These are phyloP conservation scores for Sigmodon hispidus DNA, from an alignment of 2,113 vertebrate species.

Conservation along the genomic window DNA sequence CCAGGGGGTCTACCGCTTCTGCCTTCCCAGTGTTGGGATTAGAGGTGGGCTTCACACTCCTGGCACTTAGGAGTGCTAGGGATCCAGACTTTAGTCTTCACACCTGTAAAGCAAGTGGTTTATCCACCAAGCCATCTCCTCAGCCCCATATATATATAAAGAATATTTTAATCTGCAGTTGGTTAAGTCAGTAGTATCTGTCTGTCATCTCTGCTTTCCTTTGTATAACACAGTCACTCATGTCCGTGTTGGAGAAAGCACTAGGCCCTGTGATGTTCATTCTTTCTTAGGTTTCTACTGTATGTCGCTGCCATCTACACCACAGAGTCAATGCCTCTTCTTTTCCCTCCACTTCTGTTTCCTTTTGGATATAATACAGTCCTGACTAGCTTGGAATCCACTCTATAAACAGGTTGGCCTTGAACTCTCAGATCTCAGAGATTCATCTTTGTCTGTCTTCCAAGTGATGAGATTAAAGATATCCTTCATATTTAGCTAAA, in stretches of 20 bases:
- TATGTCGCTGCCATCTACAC: background rate
- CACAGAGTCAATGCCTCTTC: background rate
- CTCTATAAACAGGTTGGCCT: background rate
- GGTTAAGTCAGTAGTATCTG: background rate
- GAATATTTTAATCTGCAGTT: background rate
- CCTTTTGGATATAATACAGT: background rate
- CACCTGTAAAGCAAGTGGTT: background rate
- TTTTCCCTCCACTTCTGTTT: background rate
- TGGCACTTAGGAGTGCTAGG: background rate
- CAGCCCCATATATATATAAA: background rate
- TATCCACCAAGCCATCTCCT: background rate
- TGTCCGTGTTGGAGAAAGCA: background rate
- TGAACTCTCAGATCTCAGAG: background rate
- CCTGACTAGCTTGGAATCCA: background rate
- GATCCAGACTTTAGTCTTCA: background rate
- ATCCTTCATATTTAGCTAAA: background rate
- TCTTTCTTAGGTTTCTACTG: background rate
- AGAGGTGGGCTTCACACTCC: background rate
- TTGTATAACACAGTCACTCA: background rate
- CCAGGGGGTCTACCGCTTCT: background rate
- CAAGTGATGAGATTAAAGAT: background rate
- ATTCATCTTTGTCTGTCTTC: background rate
- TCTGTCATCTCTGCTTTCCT: background rate
- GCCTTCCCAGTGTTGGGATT: background rate
- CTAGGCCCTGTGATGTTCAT: background rate